Conservation (phyloP, 2,797 vertebrate species). For the Neoniphon sammara region DNA sequence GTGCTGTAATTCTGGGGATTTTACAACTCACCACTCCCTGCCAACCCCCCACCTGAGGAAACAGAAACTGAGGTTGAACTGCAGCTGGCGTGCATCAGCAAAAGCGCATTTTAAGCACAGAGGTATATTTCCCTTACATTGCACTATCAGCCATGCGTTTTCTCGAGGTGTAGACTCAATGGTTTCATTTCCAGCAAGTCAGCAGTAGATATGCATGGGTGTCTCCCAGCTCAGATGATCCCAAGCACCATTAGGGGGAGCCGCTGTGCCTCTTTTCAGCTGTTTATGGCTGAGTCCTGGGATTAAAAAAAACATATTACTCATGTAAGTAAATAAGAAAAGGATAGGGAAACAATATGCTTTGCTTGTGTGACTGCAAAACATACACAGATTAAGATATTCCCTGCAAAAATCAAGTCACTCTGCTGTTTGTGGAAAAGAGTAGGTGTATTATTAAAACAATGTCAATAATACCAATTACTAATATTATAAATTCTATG, state of each 20-base stretch:
- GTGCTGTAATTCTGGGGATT: slow-evolving; percentile 68
- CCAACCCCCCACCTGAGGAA: slow-evolving; percentile 69
- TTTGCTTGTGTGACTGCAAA: background rate
- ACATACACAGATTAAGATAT: background rate
- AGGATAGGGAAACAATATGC: background rate
- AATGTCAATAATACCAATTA: background rate
- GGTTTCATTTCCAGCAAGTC: slow-evolving; percentile 57
- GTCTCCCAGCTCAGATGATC: slow-evolving; percentile 39
- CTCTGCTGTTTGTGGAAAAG: background rate
- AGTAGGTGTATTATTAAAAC: too few species aligned
- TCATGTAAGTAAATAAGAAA: background rate
- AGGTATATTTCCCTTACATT: slow-evolving; percentile 43
- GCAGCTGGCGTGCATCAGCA: background rate
- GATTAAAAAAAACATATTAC: background rate
- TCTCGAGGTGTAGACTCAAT: slow-evolving; percentile 36
- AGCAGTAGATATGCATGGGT: slow-evolving; percentile 40
- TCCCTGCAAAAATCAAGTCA: background rate
- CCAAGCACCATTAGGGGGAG: slow-evolving; percentile 49
- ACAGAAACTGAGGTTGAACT: slow-evolving; percentile 25
- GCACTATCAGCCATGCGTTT: slow-evolving; percentile 64
- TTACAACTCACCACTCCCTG: slow-evolving; percentile 64
- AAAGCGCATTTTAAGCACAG: too few species aligned
- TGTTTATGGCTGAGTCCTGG: slow-evolving; percentile 39
- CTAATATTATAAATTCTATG: background rate
- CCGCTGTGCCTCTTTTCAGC: slow-evolving; percentile 43